Evolutionary conservation across 2,797 vertebrate genomes (phyloP).

Genomic region (Chaetophractus vellerosus): DNA sequence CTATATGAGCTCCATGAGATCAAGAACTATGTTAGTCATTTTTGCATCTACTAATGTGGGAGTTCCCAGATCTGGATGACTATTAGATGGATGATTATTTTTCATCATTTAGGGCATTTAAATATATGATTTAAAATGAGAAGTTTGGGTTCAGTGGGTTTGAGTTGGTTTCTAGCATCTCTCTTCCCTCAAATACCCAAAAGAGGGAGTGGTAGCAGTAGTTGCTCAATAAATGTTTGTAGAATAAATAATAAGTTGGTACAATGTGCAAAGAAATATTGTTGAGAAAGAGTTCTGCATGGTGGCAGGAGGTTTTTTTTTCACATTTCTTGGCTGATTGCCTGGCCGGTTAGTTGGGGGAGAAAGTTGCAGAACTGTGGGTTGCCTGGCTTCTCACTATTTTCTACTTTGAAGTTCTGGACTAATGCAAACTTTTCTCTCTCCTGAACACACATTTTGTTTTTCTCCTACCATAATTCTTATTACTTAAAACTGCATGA

Average conservation of each 20-base stretch:
- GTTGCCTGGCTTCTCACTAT: neutral
- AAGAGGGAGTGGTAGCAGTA: neutral
- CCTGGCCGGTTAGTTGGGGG: neutral
- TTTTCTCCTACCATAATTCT: neutral
- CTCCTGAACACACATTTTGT: neutral
- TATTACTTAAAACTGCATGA: neutral
- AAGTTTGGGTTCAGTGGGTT: neutral
- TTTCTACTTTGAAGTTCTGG: neutral
- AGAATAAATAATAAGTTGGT: neutral
- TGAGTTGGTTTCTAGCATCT: neutral
- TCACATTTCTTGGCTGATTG: neutral
- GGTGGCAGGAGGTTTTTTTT: neutral
- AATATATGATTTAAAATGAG: slow-evolving; percentile 38
- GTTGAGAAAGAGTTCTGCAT: neutral
- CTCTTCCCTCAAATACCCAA: neutral
- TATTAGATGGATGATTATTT: neutral
- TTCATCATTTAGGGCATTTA: neutral
- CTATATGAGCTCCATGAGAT: neutral
- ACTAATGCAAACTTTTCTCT: too few relatives aligned
- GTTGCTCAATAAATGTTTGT: neutral
- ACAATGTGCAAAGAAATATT: neutral
- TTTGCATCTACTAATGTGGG: neutral
- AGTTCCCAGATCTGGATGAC: neutral
- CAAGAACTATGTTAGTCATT: neutral
- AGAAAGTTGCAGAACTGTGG: neutral